Evolutionary conservation across 2,888 invertebrate species (phyloP), one percentile per base, ranked within the genome.

Genomic region (Stegophylla sp.): DNA sequence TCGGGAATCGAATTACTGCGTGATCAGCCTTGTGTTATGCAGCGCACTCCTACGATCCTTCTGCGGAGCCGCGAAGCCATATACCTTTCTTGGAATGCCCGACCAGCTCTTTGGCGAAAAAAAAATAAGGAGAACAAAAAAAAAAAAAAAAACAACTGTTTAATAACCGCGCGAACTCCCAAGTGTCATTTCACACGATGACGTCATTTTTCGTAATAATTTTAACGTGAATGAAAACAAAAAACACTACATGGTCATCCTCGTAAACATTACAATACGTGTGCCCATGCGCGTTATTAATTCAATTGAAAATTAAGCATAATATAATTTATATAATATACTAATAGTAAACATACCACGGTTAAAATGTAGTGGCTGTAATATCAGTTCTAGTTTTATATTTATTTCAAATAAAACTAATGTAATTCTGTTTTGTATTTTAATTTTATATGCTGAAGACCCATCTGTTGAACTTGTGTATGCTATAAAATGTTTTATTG

Each of bases 161-260:
- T 43, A 66, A 53, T 12, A 64, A 51, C 41, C 34, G 7, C 34
- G 7, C 28, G 67, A 59, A 79, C 79, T 71, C 79, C 79, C 79
- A 79, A 79, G 79, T 69, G 79, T 79, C 48, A 48, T 69, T 59
- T 67, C 45, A 45, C 17, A 48, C 51, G 23, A 69, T 79, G 61
- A 79, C 79, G 79, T 79, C 79, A 79, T 79, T 79, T 77, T 79
- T 79, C 79, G 3, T 23, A 59, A 45, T 79, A 79, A 75, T 61
- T 69, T 79, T 45, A 69, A 17, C 59, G 17, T 79, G 69, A 79
- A 79, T 79, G 79, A 61, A 69, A 79, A 71, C 59, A 69, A 79
- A 61, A 51, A 79, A 69, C 59, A 64, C 28, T 17, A 34, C 10
- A 17, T 28, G 51, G 64, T 64, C 75, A 64, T 75, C 63, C 34